phyloP scores from a whole-genome alignment of 2,113 vertebrate genomes.

The Prolemur simus region DNA sequence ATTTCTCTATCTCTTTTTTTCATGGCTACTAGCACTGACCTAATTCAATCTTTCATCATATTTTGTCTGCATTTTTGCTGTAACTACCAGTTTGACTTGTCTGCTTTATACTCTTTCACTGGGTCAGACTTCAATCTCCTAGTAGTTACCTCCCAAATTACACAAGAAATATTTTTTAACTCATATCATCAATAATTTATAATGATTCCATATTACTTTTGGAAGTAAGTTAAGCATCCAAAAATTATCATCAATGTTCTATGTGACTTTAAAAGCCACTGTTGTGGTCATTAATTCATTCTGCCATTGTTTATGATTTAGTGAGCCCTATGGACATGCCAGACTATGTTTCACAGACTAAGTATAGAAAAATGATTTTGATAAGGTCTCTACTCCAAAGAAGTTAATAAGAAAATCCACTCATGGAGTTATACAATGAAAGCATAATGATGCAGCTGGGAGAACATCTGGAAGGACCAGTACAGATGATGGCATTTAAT shows the following conservation, averaged over 20 bases:
- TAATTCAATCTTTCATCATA: neutral
- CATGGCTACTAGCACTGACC: neutral
- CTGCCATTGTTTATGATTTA: neutral
- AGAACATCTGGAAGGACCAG: neutral
- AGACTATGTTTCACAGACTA: neutral
- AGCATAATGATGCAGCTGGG: neutral
- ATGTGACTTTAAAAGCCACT: neutral
- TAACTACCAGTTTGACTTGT: neutral
- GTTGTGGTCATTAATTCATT: neutral
- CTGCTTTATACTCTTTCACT: neutral
- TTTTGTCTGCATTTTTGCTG: neutral
- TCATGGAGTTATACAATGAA: neutral
- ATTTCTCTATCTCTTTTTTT: neutral
- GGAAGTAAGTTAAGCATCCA: neutral
- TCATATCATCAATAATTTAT: neutral
- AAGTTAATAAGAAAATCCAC: neutral
- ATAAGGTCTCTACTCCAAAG: neutral
- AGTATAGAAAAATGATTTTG: neutral
- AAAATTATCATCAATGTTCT: neutral
- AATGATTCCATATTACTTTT: neutral
- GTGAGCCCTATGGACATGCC: neutral
- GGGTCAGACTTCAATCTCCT: neutral
- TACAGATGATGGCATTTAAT: neutral
- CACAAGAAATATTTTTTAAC: neutral
- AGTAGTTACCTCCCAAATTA: neutral